These are phyloP conservation scores for Sphyrna mokarran DNA, from an alignment of 2,113 vertebrate species.

Conservation along the genomic window DNA sequence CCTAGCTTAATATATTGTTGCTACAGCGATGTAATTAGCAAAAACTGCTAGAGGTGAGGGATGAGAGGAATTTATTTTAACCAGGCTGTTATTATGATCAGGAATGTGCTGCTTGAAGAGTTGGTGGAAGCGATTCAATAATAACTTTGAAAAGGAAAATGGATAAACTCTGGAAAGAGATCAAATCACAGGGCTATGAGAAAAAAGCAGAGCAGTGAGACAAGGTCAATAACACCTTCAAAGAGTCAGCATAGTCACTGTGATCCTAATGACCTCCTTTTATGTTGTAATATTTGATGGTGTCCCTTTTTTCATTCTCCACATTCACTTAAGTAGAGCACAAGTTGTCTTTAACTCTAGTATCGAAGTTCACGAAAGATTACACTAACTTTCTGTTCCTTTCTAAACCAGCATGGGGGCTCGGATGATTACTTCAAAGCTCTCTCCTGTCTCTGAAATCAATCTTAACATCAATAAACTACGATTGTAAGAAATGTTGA, in stretches of 20 bases:
- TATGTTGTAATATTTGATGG: neutral
- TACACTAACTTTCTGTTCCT: neutral
- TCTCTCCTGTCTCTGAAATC: constrained; percentile 1
- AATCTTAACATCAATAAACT: constrained; percentile 27
- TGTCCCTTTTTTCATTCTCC: neutral
- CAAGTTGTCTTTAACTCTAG: neutral
- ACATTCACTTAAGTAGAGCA: neutral
- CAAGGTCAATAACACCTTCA: neutral
- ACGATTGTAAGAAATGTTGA: constrained; percentile 1
- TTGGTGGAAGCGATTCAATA: neutral
- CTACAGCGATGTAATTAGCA: neutral
- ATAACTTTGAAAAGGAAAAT: neutral
- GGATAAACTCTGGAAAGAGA: neutral
- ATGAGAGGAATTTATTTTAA: neutral
- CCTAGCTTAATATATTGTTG: neutral
- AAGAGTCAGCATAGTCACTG: neutral
- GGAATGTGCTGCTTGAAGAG: neutral
- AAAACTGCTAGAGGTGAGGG: neutral
- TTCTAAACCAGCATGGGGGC: neutral
- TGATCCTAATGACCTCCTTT: neutral
- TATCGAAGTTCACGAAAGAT: neutral
- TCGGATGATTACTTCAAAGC: neutral
- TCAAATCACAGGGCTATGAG: neutral
- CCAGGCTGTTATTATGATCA: neutral
- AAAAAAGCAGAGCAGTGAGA: neutral